Evolutionary conservation across 1,140 invertebrate species (phyloP).

Genomic region (Amphibalanus amphitrite): DNA sequence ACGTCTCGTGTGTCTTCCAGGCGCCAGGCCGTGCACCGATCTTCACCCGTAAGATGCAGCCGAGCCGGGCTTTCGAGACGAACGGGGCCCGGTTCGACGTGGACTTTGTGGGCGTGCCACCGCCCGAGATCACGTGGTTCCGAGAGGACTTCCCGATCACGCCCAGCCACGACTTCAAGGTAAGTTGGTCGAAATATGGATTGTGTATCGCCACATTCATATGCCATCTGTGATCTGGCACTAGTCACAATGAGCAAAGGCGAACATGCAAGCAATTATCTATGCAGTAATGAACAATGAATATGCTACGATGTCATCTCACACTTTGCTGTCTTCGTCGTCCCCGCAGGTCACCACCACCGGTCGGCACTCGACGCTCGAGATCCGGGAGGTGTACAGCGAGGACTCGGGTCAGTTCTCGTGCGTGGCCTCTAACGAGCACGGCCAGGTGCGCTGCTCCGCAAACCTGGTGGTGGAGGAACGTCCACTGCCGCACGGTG

Average conservation of each 20-base stretch:
- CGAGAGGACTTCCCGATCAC: slow-evolving; percentile 85
- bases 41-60: slow-evolving; percentile 92
- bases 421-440: slow-evolving; percentile 72
- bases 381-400: slow-evolving; percentile 74
- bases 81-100: slow-evolving; percentile 88
- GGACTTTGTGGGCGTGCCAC: slow-evolving; percentile 80
- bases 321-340: too few species aligned
- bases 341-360: slow-evolving; percentile 67
- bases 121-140: slow-evolving; percentile 81
- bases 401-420: slow-evolving; percentile 85
- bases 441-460: slow-evolving; percentile 79
- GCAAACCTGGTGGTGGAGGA: slow-evolving; percentile 90
- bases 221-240: too few species aligned
- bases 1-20: slow-evolving; percentile 13
- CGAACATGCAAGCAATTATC: too few species aligned
- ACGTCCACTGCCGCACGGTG: slow-evolving; percentile 46
- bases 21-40: slow-evolving; percentile 67
- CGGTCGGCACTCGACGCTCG: slow-evolving; percentile 67
- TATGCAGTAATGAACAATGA: too few species aligned
- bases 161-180: slow-evolving; percentile 57
- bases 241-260: too few species aligned
- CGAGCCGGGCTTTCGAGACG: slow-evolving; percentile 81
- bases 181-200: too few species aligned
- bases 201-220: too few species aligned
- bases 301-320: too few species aligned